A percentile compares a stretch with the other conserved stretches of the same genome.
These are phyloP conservation scores for Bos javanicus DNA, from an alignment of 2,113 vertebrate genomes.

Conservation along the genomic window DNA sequence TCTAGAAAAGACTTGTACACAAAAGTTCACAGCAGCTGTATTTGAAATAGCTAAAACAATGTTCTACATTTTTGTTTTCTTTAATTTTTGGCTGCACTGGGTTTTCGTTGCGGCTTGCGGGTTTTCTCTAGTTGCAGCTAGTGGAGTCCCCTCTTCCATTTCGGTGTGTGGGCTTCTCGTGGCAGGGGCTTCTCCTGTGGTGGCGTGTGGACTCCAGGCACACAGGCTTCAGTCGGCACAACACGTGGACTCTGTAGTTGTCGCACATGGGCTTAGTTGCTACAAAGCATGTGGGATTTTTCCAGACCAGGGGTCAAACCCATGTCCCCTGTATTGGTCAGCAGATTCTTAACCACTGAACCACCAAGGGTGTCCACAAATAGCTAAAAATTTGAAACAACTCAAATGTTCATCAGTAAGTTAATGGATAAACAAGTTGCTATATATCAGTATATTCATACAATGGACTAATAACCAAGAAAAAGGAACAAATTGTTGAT, in stretches of 20 bases:
- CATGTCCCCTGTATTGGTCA: rapidly evolving
- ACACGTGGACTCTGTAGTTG: not conserved
- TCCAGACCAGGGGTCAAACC: not conserved
- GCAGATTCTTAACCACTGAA: not conserved
- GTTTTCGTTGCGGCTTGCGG: rapidly evolving
- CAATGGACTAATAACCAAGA: not conserved
- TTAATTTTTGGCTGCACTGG: not conserved
- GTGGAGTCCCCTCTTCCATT: not conserved
- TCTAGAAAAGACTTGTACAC: not conserved
- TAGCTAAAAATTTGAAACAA: not conserved
- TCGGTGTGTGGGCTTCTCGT: not conserved
- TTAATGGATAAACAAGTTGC: not conserved
- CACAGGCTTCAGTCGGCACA: not conserved
- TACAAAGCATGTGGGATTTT: not conserved
- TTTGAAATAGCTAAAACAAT: not conserved
- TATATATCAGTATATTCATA: not conserved
- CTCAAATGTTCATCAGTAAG: not conserved
- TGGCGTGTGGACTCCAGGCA: not conserved
- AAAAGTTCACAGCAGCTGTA: not conserved
- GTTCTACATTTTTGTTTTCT: not conserved
- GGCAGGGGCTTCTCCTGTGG: not conserved
- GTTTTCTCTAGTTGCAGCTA: not conserved
- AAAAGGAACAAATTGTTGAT: not conserved
- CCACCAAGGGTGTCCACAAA: not conserved
- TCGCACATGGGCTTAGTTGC: not conserved